Conservation (phyloP, 2,113 vertebrate species). For the Cricetomys ansorgei region DNA sequence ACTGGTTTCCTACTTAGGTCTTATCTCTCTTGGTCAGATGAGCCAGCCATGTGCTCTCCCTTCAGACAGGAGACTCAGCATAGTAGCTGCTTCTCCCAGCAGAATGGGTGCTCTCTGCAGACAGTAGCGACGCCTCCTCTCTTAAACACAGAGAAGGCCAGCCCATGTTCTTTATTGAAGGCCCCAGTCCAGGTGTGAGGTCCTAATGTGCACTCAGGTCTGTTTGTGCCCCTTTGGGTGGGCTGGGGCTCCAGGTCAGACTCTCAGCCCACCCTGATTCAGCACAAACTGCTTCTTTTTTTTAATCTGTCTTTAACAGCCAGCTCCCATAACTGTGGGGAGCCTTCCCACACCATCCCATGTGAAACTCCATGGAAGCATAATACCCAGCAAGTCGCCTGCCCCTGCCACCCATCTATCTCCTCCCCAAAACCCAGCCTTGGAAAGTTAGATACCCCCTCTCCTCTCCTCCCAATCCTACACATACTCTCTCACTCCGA, state of each 20-base stretch:
- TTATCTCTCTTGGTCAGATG: not conserved
- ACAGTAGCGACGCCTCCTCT: not conserved
- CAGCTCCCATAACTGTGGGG: not conserved
- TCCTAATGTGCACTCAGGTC: not conserved
- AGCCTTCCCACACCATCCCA: not conserved
- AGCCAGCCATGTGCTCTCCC: not conserved
- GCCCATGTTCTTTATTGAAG: not conserved
- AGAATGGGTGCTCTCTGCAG: not conserved
- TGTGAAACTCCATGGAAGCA: not conserved
- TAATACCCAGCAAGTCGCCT: not conserved
- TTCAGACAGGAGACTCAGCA: not conserved
- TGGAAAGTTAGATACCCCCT: not conserved
- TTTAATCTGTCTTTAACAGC: not conserved
- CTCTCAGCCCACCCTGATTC: not conserved
- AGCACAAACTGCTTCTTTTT: not conserved
- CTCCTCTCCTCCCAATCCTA: not conserved
- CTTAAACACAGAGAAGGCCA: not conserved
- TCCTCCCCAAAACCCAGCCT: constrained; percentile 18
- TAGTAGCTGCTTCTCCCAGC: not conserved
- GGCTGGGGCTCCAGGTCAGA: not conserved
- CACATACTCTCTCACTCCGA: not conserved
- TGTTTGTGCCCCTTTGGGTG: not conserved
- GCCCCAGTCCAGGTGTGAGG: not conserved
- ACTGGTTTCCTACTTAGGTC: constrained; percentile 5
- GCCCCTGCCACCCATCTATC: not conserved